Conservation (phyloP, 2,888 invertebrate genomes). For the Folsomia manolachei region DNA sequence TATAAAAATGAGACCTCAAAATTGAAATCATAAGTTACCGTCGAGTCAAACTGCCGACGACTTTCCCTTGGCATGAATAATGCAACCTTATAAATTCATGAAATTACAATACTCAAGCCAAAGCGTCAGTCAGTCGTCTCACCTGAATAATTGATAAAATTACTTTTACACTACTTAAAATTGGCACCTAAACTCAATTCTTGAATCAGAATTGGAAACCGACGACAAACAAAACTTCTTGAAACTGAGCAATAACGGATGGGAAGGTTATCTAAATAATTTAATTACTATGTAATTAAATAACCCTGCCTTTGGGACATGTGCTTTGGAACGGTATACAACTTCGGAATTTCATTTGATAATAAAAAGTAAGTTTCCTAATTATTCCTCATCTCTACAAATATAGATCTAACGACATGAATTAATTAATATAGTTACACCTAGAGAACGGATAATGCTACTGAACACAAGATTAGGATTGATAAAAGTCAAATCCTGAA, state of each 20-base stretch:
- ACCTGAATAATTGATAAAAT: background rate
- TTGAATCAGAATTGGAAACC: background rate
- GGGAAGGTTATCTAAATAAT: background rate
- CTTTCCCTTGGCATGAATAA: background rate
- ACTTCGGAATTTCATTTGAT: background rate
- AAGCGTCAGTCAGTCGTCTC: background rate
- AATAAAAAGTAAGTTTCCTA: background rate
- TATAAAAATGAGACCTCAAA: slow-evolving; percentile 20
- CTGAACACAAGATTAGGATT: background rate
- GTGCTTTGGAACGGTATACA: background rate
- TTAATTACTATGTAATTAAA: background rate
- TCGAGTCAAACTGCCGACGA: background rate
- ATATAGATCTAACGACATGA: too few species aligned
- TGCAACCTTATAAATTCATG: background rate
- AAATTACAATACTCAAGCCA: background rate
- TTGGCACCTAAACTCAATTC: background rate
- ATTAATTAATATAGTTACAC: too few species aligned
- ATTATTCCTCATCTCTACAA: too few species aligned
- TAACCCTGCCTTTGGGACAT: background rate
- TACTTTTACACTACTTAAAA: background rate
- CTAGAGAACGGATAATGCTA: too few species aligned
- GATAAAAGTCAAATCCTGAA: background rate
- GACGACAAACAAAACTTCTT: background rate
- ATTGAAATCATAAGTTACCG: slow-evolving; percentile 20
- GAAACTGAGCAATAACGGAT: background rate